A percentile compares a stretch with the other conserved stretches of the same genome.
Conservation (phyloP, 2,113 vertebrate genomes). For the Pycnonotus jocosus region DNA sequence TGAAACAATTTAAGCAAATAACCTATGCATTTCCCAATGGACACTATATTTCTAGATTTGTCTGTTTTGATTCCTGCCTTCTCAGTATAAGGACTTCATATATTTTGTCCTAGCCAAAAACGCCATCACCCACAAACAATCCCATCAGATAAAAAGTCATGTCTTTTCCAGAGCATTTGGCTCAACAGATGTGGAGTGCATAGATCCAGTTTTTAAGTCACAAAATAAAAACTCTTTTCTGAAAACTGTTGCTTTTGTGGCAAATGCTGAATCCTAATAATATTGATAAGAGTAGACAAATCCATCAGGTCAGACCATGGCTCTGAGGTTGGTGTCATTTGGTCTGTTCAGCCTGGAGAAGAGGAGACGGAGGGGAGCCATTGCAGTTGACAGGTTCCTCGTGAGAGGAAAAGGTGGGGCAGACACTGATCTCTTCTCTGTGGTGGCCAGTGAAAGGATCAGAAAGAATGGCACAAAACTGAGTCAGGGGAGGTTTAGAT, state of each 20-base stretch:
- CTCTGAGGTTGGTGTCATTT: background rate
- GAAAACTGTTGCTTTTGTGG: background rate
- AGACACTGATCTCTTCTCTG: background rate
- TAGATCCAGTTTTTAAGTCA: background rate
- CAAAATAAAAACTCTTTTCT: background rate
- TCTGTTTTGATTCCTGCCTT: background rate
- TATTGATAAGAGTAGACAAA: background rate
- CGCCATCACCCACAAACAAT: background rate
- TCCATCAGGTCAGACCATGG: background rate
- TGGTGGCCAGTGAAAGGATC: background rate
- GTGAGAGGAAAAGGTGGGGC: rapidly evolving
- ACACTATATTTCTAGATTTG: background rate
- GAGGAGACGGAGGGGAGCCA: background rate
- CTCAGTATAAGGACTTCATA: background rate
- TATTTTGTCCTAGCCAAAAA: background rate
- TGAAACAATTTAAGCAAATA: background rate
- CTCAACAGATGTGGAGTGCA: background rate
- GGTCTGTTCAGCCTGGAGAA: background rate
- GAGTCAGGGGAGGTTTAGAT: background rate
- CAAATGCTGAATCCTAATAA: background rate
- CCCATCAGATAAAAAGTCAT: background rate
- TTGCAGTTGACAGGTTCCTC: background rate
- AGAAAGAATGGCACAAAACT: background rate
- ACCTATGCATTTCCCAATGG: background rate
- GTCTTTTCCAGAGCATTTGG: background rate